Evolutionary conservation across 2,888 invertebrate species (phyloP), one percentile per base, ranked within the genome.

Genomic region (Actias luna): DNA sequence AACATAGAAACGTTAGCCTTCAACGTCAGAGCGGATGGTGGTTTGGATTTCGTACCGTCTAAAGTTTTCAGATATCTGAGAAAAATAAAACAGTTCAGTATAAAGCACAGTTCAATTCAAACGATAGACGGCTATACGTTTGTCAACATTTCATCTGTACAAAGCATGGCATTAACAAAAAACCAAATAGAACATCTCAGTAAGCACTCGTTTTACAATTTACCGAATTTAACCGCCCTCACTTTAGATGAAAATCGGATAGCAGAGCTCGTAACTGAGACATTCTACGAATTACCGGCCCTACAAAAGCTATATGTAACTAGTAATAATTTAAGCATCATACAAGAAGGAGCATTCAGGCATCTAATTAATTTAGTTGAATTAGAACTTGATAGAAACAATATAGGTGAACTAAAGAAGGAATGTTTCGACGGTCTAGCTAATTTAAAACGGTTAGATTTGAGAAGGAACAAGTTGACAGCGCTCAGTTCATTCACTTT

Each of bases 331-430:
- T 94, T 99, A 69, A 96, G 95, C 72, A 93, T 95, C 35, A 93
- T 98, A 66, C 98, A 98, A 73, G 97, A 97, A 64, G 96, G 96
- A 68, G 96, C 98, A 16, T 98, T 97, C 78, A 93, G 93, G 75
- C 94, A 95, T 74, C 92, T 97, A 77, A 94, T 94, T 7, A 95
- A 96, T 74, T 92, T 98, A 67, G 93, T 95, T 61, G 96, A 96
- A 70, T 87, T 99, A 71, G 97, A 98, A 83, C 88, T 98, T 76
- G 96, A 96, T 80, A 94, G 94, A 73, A 97, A 96, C 89, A 95
- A 95, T 77, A 94, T 97, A 73, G 94, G 94, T 70, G 95, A 95
- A 60, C 88, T 97, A 68, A 96, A 96, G 61, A 94, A 95, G 67
- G 96, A 96, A 75, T 96, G 95, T 66, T 97, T 97, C 79, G 93